A percentile compares a stretch with the other conserved stretches of the same genome.
phyloP scores from a whole-genome alignment of 2,888 invertebrate genomes.

The Lathronympha strigana region DNA sequence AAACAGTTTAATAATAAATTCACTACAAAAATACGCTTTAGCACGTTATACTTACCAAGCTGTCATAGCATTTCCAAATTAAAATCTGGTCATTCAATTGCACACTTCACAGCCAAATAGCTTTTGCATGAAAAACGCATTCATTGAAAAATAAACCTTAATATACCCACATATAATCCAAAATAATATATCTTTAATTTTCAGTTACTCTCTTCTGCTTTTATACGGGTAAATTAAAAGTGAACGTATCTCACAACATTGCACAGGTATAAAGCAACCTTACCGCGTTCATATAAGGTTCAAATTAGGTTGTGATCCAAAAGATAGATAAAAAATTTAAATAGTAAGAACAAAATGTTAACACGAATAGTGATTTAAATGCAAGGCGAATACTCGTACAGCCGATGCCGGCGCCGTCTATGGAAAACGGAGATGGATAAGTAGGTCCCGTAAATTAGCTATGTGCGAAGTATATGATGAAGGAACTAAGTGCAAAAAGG shows the following conservation, averaged over 20 bases:
- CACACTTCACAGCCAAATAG: background rate
- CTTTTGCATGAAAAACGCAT: background rate
- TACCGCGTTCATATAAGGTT: background rate
- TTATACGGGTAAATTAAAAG: background rate
- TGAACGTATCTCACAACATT: background rate
- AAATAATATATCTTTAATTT: background rate
- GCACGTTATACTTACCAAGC: background rate
- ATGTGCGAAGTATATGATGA: no score
- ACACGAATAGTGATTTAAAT: conserved; percentile 15
- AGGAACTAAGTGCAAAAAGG: no score
- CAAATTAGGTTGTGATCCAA: background rate
- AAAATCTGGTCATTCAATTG: background rate
- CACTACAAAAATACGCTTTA: no score
- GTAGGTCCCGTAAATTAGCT: no score
- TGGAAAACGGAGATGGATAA: no score
- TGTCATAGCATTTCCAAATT: conserved; percentile 11
- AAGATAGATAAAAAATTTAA: background rate
- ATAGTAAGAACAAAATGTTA: conserved; percentile 1
- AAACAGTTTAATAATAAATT: no score
- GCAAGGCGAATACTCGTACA: background rate
- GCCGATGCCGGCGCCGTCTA: no score
- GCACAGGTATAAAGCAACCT: background rate
- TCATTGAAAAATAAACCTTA: background rate
- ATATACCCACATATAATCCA: background rate
- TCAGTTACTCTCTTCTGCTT: background rate